Evolutionary conservation across 1,140 invertebrate species (phyloP).

Genomic region (Oreohelix idahoensis): DNA sequence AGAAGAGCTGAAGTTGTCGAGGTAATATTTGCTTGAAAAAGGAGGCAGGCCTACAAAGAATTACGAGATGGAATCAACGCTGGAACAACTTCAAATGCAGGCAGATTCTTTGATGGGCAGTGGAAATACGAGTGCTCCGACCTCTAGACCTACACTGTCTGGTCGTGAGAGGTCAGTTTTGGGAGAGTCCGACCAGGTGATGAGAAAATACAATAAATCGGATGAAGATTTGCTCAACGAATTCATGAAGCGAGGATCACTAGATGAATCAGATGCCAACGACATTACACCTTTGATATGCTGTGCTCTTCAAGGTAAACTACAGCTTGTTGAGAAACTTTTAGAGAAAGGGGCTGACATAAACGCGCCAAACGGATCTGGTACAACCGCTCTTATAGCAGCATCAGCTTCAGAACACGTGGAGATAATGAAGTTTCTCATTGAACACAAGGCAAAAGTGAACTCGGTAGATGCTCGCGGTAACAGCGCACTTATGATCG

Average conservation of each 20-base stretch:
- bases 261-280: slow-evolving; percentile 13
- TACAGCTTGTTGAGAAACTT: background rate
- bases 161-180: slow-evolving; percentile 11
- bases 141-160: background rate
- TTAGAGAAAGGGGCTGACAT: slow-evolving; percentile 84
- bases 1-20: no score
- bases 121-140: background rate
- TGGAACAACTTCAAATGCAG: background rate
- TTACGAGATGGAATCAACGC: no score
- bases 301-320: slow-evolving; percentile 16
- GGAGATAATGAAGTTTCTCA: slow-evolving; percentile 84
- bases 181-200: background rate
- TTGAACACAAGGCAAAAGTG: slow-evolving; percentile 73
- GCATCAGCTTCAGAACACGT: slow-evolving; percentile 93
- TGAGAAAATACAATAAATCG: slow-evolving; percentile 16
- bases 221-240: slow-evolving; percentile 18
- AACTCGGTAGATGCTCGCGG: slow-evolving; percentile 21
- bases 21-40: no score
- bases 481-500: slow-evolving; percentile 31
- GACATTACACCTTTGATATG: slow-evolving; percentile 22
- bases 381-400: slow-evolving; percentile 88
- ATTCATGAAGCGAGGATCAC: background rate
- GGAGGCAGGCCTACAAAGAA: no score
- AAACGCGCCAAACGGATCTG: slow-evolving; percentile 89
- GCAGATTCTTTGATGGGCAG: background rate